These are phyloP conservation scores for Cydia fagiglandana DNA, from an alignment of 1,140 invertebrate species.

Conservation along the genomic window DNA sequence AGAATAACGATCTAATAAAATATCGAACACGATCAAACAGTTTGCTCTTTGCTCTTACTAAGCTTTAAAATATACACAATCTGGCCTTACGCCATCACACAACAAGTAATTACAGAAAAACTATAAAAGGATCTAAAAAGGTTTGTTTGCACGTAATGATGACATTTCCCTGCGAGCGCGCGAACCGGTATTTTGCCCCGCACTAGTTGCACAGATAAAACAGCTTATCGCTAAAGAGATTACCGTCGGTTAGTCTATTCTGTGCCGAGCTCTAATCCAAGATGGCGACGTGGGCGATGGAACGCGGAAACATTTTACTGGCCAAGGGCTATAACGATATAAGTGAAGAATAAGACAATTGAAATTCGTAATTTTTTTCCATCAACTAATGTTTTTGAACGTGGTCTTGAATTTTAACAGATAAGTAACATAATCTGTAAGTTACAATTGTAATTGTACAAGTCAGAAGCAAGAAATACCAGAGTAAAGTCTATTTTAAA, in stretches of 20 bases:
- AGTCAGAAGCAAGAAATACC: too few species aligned
- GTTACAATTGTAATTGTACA: too few species aligned
- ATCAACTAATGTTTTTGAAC: too few species aligned
- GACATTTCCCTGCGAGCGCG: constrained; percentile 2
- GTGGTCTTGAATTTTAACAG: too few species aligned
- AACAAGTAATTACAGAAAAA: neutral
- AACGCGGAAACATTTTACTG: constrained; percentile 7
- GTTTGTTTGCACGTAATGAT: constrained; percentile 18
- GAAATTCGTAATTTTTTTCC: neutral
- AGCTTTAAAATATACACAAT: neutral
- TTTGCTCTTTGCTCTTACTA: too few species aligned
- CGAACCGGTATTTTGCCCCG: constrained; percentile 8
- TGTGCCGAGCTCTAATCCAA: neutral
- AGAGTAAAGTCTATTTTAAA: too few species aligned
- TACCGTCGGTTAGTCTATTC: constrained; percentile 7
- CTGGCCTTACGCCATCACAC: neutral
- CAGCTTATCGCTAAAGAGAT: constrained; percentile 3
- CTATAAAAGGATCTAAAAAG: constrained; percentile 4
- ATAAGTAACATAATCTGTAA: too few species aligned
- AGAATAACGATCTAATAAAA: too few species aligned
- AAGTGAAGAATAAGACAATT: constrained; percentile 8
- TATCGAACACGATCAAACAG: too few species aligned
- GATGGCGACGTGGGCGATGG: constrained; percentile 16
- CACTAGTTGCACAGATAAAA: constrained; percentile 6
- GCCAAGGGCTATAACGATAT: neutral